Base-by-base conservation (phyloP, 2,888 invertebrate species). In the Ceraclea dissimilis region DNA sequence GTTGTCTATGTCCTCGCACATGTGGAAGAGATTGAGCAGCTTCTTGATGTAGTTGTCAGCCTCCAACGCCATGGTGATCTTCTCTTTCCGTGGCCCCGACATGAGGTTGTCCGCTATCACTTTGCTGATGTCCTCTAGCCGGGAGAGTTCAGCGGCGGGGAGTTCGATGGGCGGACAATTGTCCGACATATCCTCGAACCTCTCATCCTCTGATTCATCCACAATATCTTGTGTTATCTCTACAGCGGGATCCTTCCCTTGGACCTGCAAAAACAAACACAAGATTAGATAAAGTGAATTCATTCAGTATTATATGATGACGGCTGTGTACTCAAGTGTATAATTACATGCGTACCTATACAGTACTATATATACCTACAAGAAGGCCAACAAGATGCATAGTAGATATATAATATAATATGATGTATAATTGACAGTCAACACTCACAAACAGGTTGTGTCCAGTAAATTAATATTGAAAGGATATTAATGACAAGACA, bases 201-300 rank as follows among this genome's bases (percentile, higher is more conserved):
- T 81, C 69, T 97, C 96, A 82, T 97, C 96, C 79, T 94, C 94
- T 1, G 93, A 93, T 70, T 95, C 94, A 72, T 95, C 94, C 2
- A 94, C 93, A 65, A 94, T 91, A 66, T 95, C 94, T 74, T 97
- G 97, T 51, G 97, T 97, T 62, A 97, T 93, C 73, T 97, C 95
- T 59, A 97, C 95, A 21, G 95, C 94, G 43, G 98, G 98, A 79
- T 99, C 98, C 74, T 96, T 96, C 34, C 98, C 98, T 82, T 99
- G 99, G 39, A 99, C 93, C 87, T 91, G 71, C 39, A 71, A 70
- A 49, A 13, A 49, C n/a, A 46, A 18, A 43, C 61, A 31, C n/a
- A 46, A 44, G 10, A 26, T 22, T 26, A 21, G n/a, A 47, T 47
- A 47, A 17, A 18, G 6, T 18, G 6, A 19, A 16, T 10, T 33